These are phyloP conservation scores for Amblyopsis hoosieri DNA, from an alignment of 2,797 vertebrate species.

Conservation along the genomic window DNA sequence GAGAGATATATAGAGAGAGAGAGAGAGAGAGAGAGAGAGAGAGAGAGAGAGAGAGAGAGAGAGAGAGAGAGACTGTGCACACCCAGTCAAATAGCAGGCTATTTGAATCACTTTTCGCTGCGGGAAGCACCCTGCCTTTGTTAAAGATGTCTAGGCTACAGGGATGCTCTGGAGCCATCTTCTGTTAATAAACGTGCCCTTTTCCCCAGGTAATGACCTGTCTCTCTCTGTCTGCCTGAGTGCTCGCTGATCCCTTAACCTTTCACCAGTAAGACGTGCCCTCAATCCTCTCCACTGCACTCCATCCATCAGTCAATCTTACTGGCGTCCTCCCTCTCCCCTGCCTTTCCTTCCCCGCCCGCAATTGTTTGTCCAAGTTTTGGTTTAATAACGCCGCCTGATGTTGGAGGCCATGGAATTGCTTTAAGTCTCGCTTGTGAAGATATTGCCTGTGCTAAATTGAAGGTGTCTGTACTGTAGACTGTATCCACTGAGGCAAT, in stretches of 20 bases:
- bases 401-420: conserved; percentile 30
- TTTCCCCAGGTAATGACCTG: conserved; percentile 78
- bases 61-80: conserved; percentile 4
- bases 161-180: conserved; percentile 78
- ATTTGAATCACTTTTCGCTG: conserved; percentile 54
- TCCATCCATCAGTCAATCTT: conserved; percentile 63
- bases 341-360: conserved; percentile 28
- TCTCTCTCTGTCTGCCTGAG: conserved; percentile 68
- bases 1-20: too few relatives aligned
- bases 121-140: conserved; percentile 68
- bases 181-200: conserved; percentile 83
- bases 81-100: conserved; percentile 16
- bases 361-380: conserved; percentile 40
- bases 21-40: too few relatives aligned
- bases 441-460: conserved; percentile 26
- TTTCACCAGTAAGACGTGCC: conserved; percentile 71
- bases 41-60: too few relatives aligned
- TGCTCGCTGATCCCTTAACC: conserved; percentile 73
- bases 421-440: conserved; percentile 42
- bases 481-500: conserved; percentile 31
- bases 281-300: conserved; percentile 28
- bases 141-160: conserved; percentile 54
- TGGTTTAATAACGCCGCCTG: conserved; percentile 48
- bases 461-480: conserved; percentile 21
- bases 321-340: conserved; percentile 32